These are phyloP conservation scores for Ectropis crepuscularia DNA, from an alignment of 2,888 invertebrate genomes.

Conservation along the genomic window DNA sequence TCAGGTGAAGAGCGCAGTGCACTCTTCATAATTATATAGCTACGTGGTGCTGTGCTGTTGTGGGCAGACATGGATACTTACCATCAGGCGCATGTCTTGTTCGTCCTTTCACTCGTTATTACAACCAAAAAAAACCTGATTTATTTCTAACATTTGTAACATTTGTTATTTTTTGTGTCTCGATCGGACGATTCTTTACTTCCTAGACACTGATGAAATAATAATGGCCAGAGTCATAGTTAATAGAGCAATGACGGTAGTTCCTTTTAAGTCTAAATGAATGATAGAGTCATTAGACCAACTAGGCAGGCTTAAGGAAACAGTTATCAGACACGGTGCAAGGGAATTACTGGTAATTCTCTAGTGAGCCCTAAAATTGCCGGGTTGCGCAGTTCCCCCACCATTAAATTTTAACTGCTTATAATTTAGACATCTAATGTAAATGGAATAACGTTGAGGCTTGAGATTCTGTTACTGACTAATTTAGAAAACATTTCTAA, in stretches of 20 bases:
- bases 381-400: slow-evolving; percentile 21
- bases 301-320: slow-evolving; percentile 59
- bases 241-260: slow-evolving; percentile 45
- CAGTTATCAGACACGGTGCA: slow-evolving; percentile 40
- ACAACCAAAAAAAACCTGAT: background rate
- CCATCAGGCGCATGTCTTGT: too few species aligned
- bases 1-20: too few species aligned
- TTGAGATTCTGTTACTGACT: slow-evolving; percentile 26
- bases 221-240: slow-evolving; percentile 29
- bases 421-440: slow-evolving; percentile 27
- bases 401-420: slow-evolving; percentile 25
- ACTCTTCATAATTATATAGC: too few species aligned
- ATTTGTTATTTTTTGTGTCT: slow-evolving; percentile 1
- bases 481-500: slow-evolving; percentile 3
- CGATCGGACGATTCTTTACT: background rate
- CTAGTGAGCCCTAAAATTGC: slow-evolving; percentile 32
- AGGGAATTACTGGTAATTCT: slow-evolving; percentile 48
- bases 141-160: too few species aligned
- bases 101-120: background rate
- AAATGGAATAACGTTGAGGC: slow-evolving; percentile 24
- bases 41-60: too few species aligned
- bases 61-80: too few species aligned
- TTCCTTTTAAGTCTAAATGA: slow-evolving; percentile 27
- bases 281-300: slow-evolving; percentile 57
- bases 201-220: slow-evolving; percentile 37